Conservation (phyloP, 2,888 invertebrate species). For the Tipula confusa region DNA sequence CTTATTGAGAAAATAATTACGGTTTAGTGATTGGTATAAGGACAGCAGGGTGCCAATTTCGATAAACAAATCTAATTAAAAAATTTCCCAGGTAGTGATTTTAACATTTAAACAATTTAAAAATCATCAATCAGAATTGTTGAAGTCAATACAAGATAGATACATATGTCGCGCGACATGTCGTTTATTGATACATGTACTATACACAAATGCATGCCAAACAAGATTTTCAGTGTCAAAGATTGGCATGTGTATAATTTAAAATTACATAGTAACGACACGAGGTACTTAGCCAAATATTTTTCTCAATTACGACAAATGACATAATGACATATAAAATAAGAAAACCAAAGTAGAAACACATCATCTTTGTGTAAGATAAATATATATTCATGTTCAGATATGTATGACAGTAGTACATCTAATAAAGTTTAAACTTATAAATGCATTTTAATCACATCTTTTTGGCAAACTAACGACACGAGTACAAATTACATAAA, state of each 20-base stretch:
- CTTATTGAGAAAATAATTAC: neutral
- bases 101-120: neutral
- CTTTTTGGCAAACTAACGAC: too few species aligned
- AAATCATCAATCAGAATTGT: neutral
- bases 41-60: neutral
- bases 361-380: too few species aligned
- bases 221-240: too few species aligned
- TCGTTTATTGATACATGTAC: neutral
- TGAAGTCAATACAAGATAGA: neutral
- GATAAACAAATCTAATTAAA: too few species aligned
- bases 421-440: too few species aligned
- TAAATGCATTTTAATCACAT: too few species aligned
- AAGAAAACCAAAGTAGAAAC: too few species aligned
- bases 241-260: too few species aligned
- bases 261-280: neutral
- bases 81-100: neutral
- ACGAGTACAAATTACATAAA: too few species aligned
- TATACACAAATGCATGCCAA: neutral
- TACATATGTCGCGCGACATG: neutral
- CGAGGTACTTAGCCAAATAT: neutral
- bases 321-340: neutral
- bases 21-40: neutral
- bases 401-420: too few species aligned
- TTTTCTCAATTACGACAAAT: neutral
- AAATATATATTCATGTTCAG: too few species aligned